Evolutionary conservation across 2,888 invertebrate genomes (phyloP).

Genomic region (Carterocephalus palaemon): DNA sequence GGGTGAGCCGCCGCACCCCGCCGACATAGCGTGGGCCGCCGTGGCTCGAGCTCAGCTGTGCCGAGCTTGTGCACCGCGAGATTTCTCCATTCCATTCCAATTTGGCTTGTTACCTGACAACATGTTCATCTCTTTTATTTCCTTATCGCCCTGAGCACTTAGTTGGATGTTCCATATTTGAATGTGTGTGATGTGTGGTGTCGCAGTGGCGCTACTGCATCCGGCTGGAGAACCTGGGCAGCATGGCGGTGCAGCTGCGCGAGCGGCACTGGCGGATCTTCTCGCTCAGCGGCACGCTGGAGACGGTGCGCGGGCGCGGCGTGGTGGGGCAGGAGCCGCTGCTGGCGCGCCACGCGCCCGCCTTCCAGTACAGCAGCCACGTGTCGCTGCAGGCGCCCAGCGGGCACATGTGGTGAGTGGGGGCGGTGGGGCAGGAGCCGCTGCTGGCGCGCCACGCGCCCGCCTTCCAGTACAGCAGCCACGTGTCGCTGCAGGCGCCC

Average conservation of each 20-base stretch:
- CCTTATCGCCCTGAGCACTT: no score
- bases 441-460: constrained; percentile 97
- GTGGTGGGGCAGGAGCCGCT: constrained; percentile 99
- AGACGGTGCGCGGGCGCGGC: constrained; percentile 95
- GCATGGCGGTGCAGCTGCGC: constrained; percentile 92
- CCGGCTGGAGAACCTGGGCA: constrained; percentile 95
- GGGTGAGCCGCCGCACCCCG: no score
- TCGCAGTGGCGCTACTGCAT: constrained; percentile 96
- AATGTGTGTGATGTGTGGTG: constrained; percentile 2
- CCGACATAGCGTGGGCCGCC: no score
- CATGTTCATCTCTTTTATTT: no score
- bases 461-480: constrained; percentile 95
- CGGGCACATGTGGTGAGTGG: constrained; percentile 96
- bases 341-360: constrained; percentile 90
- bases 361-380: constrained; percentile 98
- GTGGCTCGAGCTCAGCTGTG: no score
- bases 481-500: constrained; percentile 95
- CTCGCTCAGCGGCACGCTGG: constrained; percentile 94
- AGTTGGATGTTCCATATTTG: no score
- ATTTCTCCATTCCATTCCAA: no score
- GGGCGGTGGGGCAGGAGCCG: constrained; percentile 96
- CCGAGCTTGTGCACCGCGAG: no score
- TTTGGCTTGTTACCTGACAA: no score
- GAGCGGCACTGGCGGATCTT: constrained; percentile 99
- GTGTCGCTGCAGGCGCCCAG: constrained; percentile 97